Evolutionary conservation across 92 coral and sea anemone species (phyloP), one percentile per base, ranked within the genome.

Genomic region (Anthopleura xanthogrammica): DNA sequence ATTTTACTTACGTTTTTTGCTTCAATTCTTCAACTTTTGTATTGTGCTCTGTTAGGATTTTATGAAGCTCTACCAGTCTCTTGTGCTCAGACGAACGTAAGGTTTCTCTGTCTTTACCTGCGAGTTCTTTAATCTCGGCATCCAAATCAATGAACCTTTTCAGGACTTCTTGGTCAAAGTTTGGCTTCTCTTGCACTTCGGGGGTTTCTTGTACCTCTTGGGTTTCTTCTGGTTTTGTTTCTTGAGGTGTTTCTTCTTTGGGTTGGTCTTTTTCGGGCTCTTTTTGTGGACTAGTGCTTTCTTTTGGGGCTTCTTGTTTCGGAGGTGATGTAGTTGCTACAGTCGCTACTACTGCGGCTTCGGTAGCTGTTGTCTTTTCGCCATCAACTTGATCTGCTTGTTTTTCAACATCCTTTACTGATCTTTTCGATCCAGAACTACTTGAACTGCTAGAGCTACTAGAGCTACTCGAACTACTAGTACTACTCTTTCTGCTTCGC

Each of bases 61-160:
- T 91, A 64, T 94, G 91, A 55, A 84, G 86, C 78, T 88, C 95
- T 43, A 95, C 80, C 2, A 96, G 87, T 22, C 92, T 70, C 12
- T 83, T 64, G 73, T 96, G 92, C 74, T 90, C 90, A 2, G 88
- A 81, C 40, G 82, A 85, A 71, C 90, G 85, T 72, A 79, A 85
- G 20, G 84, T 91, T 60, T 83, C 96, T 1, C 86, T 77, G 52
- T 90, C 91, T 73, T 91, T 94, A 42, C 79, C 80, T 70, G 92
- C 95, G 39, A 94, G 72, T 12, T 81, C 88, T 76, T 88, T 76
- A 2, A 97, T 81, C 84, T 92, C 89, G 68, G 87, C 85, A 60
- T 97, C 93, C 12, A 94, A 79, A 22, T 92, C 94, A 40, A 93
- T 94, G 79, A 94, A 92, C 9, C 92, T 92, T 79, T 89, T 89